Conservation (phyloP, 1,140 invertebrate genomes). For the Aporrectodea caliginosa region DNA sequence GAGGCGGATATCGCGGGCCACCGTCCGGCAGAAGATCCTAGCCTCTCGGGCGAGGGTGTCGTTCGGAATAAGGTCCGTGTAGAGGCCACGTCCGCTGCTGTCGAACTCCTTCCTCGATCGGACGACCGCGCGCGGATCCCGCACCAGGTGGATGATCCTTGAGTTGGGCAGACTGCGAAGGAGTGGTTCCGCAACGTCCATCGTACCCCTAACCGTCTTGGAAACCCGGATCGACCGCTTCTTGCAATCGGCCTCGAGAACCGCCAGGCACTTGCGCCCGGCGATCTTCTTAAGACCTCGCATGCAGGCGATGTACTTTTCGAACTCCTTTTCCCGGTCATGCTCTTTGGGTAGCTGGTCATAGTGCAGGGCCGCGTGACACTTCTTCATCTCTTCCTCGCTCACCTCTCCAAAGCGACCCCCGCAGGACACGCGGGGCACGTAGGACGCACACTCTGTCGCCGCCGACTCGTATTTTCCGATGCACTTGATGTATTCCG, state of each 20-base stretch:
- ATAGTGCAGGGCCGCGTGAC: background rate
- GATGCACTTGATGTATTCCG: background rate
- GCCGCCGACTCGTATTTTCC: background rate
- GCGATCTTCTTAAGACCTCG: background rate
- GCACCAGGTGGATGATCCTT: background rate
- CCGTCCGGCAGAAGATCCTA: background rate
- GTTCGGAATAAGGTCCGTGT: background rate
- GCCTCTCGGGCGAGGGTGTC: background rate
- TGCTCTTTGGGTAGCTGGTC: no score
- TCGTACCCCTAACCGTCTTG: background rate
- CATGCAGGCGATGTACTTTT: background rate
- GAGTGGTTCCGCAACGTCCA: background rate
- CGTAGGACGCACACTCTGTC: background rate
- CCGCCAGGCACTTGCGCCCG: background rate
- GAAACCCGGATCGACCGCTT: background rate
- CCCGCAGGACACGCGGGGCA: background rate
- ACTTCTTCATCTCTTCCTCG: background rate
- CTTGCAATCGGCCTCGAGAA: background rate
- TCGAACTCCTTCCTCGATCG: background rate
- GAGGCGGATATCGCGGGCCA: background rate
- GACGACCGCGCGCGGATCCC: constrained; percentile 6
- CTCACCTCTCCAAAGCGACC: background rate
- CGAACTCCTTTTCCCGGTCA: background rate
- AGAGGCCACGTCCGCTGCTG: background rate
- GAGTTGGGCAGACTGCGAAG: background rate